Evolutionary conservation across 1,140 invertebrate genomes (phyloP).

Genomic region (Mercenaria mercenaria): DNA sequence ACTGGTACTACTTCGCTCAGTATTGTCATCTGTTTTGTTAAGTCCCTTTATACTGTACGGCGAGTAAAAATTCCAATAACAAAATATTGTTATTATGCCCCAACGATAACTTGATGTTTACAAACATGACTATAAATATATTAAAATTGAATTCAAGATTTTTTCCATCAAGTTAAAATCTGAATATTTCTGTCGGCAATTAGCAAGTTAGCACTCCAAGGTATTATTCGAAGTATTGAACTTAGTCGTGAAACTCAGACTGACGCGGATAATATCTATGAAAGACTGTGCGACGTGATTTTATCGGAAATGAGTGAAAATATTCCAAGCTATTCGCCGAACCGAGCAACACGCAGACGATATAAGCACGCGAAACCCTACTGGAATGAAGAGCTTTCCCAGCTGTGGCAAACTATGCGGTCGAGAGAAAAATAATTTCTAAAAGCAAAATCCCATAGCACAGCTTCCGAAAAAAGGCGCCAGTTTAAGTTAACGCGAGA

Average conservation of each 20-base stretch:
- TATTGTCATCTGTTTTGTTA: too few relatives aligned
- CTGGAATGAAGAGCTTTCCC: conserved; percentile 37
- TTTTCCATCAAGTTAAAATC: too few relatives aligned
- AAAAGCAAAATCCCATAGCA: not conserved
- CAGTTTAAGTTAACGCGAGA: not conserved
- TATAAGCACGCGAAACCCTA: too few relatives aligned
- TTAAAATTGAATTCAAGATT: too few relatives aligned
- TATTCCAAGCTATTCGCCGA: not conserved
- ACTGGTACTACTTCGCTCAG: too few relatives aligned
- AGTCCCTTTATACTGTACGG: too few relatives aligned
- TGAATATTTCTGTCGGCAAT: not conserved
- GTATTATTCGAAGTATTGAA: conserved; percentile 25
- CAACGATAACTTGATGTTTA: too few relatives aligned
- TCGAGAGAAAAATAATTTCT: conserved; percentile 9
- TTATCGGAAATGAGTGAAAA: conserved; percentile 19
- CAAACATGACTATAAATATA: too few relatives aligned
- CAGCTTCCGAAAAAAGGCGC: not conserved
- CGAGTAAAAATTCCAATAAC: too few relatives aligned
- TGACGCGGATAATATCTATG: conserved; percentile 38
- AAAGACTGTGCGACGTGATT: conserved; percentile 3
- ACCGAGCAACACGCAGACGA: not conserved
- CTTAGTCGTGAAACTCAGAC: not conserved
- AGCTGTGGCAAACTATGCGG: not conserved
- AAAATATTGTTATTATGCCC: too few relatives aligned
- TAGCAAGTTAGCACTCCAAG: not conserved